Base-by-base conservation (phyloP, 2,797 vertebrate genomes). In the Cryptoblepharus egeriae region DNA sequence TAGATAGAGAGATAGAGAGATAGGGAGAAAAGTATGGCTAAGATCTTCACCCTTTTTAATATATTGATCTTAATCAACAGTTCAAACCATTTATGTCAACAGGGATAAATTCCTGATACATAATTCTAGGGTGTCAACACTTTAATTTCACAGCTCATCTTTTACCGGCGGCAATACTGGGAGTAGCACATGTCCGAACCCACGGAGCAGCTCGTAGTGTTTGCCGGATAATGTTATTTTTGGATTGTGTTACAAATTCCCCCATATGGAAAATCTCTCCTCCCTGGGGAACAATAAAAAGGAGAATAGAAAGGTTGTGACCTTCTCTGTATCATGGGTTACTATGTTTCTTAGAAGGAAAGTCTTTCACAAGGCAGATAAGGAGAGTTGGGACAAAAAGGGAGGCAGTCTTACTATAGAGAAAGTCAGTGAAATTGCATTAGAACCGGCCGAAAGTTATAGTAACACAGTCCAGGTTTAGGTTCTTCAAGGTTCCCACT, bases 211-310 rank as follows among this genome's bases (percentile, higher is more conserved):
- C 52, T n/a, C 72, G 52, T 16, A 30, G 65, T 65, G 45, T 90
- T 88, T 68, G 63, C 82, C 61, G 69, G 63, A 0, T 0, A 2
- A 61, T 95, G 92, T 95, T 95, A 87, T 92, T 94, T 89, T 94
- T 91, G 89, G 91, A 91, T 95, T 93, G 77, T 61, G 32, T 96
- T 95, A 90, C 95, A 90, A 22, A 22, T 90, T 82, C 87, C 88
- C 90, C 89, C 64, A 87, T 86, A 81, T 86, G 81, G 88, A 89
- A 91, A 94, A 70, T 55, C 45, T 82, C 57, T 67, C 11, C 80
- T 80, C 72, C 37, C 0, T 2, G 77, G 76, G 55, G 89, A 80
- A 75, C 67, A 85, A 89, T 91, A 88, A 92, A 91, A 35, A 88
- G 81, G 63, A 76, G 35, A 82, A 80, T 78, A 75, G 85, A 71